phyloP scores from a whole-genome alignment of 2,888 invertebrate genomes.

The Pachycephus smyrnensis region DNA sequence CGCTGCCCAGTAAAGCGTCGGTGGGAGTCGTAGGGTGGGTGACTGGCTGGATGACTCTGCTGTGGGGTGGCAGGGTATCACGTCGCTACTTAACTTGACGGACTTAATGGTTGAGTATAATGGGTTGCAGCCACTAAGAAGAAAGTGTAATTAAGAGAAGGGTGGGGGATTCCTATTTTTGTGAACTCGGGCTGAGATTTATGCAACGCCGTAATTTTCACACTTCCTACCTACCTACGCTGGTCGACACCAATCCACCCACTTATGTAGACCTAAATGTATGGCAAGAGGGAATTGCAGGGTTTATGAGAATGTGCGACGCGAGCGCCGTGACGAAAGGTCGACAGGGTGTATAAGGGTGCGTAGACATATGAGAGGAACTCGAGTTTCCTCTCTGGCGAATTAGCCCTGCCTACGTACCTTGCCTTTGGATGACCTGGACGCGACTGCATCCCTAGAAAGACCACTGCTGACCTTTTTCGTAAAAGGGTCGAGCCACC shows the following conservation, averaged over 20 bases:
- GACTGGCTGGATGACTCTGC: background rate
- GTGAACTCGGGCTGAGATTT: constrained; percentile 43
- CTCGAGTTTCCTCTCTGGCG: background rate
- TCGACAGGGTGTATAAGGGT: constrained; percentile 20
- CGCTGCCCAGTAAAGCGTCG: background rate
- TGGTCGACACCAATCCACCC: background rate
- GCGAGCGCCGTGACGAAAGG: constrained; percentile 15
- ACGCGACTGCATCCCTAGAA: background rate
- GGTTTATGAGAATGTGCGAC: background rate
- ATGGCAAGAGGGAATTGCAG: background rate
- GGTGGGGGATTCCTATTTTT: constrained; percentile 33
- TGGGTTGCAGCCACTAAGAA: constrained; percentile 40
- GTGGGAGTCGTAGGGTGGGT: background rate
- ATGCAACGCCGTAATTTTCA: constrained; percentile 47
- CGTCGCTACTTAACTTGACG: constrained; percentile 58
- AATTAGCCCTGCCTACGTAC: background rate
- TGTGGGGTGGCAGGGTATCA: constrained; percentile 38
- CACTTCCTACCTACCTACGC: background rate
- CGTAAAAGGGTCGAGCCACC: background rate
- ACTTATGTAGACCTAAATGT: background rate
- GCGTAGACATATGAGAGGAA: constrained; percentile 1
- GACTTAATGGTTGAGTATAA: constrained; percentile 57
- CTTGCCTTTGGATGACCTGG: background rate
- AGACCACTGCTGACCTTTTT: background rate
- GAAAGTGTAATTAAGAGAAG: constrained; percentile 55